phyloP scores from a whole-genome alignment of 1,140 invertebrate genomes.

The Scaptomyza pallida region DNA sequence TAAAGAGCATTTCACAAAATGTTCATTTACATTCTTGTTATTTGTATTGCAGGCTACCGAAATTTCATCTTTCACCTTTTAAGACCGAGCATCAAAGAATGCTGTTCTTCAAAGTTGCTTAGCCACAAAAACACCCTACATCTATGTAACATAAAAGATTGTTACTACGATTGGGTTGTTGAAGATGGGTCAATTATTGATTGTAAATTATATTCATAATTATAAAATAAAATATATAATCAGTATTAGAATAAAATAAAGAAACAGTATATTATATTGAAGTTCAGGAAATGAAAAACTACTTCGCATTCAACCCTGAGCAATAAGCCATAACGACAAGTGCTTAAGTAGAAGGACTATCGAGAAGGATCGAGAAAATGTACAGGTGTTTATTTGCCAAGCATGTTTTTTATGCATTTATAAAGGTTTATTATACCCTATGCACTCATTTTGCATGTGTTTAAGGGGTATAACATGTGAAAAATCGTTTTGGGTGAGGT shows the following conservation, averaged over 20 bases:
- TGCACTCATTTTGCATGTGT: neutral
- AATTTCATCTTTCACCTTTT: conserved; percentile 56
- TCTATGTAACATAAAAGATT: neutral
- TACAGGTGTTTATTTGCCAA: neutral
- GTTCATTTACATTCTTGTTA: conserved; percentile 49
- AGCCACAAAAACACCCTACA: conserved; percentile 21
- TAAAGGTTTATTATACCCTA: neutral
- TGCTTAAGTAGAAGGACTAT: too few species aligned
- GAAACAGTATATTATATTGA: too few species aligned
- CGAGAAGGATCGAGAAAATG: neutral
- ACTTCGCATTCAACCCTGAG: too few species aligned
- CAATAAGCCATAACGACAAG: neutral
- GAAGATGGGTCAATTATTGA: neutral
- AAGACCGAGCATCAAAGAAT: conserved; percentile 20
- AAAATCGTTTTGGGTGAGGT: neutral
- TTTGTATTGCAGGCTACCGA: conserved; percentile 48
- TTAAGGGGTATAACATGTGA: neutral
- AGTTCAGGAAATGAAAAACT: too few species aligned
- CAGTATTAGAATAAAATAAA: neutral
- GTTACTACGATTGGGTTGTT: neutral
- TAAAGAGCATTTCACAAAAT: conserved; percentile 61
- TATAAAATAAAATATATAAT: neutral
- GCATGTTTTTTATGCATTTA: neutral
- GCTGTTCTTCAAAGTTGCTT: conserved; percentile 1
- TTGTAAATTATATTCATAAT: neutral